phyloP scores from a whole-genome alignment of 1,140 invertebrate species.

The Habropoda laboriosa region DNA sequence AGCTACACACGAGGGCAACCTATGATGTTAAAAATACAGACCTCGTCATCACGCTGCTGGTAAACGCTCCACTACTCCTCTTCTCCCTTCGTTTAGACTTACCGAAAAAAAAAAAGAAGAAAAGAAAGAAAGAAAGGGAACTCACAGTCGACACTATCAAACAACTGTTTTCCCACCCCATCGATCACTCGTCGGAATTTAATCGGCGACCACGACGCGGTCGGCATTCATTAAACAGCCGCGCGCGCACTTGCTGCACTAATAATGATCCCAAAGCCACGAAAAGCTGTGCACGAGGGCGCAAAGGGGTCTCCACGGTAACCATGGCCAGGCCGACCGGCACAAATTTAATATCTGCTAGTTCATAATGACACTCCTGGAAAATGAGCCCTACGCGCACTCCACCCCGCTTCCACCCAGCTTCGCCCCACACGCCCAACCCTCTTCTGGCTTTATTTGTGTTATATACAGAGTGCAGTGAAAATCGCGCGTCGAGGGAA shows the following conservation, averaged over 20 bases:
- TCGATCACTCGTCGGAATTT: constrained; percentile 62
- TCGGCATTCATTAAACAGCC: constrained; percentile 62
- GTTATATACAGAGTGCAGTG: constrained; percentile 19
- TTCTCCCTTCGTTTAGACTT: not conserved
- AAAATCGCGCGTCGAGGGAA: not conserved
- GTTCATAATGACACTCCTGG: constrained; percentile 70
- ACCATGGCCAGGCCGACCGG: constrained; percentile 61
- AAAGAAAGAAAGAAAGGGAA: too few species aligned
- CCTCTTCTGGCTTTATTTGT: constrained; percentile 52
- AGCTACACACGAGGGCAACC: not conserved
- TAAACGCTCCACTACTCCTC: not conserved
- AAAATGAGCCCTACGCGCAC: constrained; percentile 58
- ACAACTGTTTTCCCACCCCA: constrained; percentile 28
- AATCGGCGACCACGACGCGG: constrained; percentile 54
- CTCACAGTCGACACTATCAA: constrained; percentile 25
- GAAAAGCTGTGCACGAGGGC: constrained; percentile 59
- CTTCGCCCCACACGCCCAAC: not conserved
- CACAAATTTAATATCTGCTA: constrained; percentile 70
- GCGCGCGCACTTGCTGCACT: constrained; percentile 57
- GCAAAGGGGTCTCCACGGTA: constrained; percentile 67
- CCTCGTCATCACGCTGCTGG: too few species aligned
- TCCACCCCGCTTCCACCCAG: not conserved
- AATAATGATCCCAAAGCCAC: constrained; percentile 68
- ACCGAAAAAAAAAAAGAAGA: not conserved
- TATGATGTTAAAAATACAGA: constrained; percentile 9